phyloP scores from a whole-genome alignment of 2,113 vertebrate species.

The Tricholaema leucomelas region DNA sequence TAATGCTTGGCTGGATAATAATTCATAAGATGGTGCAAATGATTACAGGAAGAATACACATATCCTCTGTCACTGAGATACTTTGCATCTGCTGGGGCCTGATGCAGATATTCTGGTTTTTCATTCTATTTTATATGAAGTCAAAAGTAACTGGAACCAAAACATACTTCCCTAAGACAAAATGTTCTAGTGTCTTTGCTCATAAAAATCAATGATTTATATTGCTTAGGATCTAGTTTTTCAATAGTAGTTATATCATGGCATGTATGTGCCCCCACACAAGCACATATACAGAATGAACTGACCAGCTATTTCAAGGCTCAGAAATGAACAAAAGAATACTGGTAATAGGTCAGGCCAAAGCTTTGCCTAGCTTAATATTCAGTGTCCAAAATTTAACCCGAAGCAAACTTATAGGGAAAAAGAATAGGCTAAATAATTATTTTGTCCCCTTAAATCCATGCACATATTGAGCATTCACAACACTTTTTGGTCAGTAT shows the following conservation, averaged over 20 bases:
- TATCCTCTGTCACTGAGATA: not conserved
- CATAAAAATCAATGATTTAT: not conserved
- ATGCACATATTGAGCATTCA: not conserved
- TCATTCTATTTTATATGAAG: not conserved
- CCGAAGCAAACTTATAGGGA: not conserved
- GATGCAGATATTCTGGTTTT: not conserved
- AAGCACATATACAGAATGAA: not conserved
- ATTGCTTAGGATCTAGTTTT: not conserved
- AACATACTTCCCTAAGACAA: not conserved
- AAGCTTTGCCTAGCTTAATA: not conserved
- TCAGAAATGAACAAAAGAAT: not conserved
- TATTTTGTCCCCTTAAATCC: not conserved
- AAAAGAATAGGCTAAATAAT: not conserved
- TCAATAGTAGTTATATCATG: not conserved
- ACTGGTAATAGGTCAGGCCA: not conserved
- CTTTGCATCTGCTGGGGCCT: not conserved
- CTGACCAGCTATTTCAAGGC: not conserved
- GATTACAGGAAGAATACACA: not conserved
- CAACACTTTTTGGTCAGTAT: not conserved
- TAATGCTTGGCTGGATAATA: not conserved
- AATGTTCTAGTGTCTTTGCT: not conserved
- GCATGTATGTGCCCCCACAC: not conserved
- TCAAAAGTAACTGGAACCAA: not conserved
- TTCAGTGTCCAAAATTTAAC: not conserved
- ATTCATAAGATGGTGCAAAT: not conserved